Percentiles rank a stretch among this genome's conserved stretches.
These are phyloP conservation scores for Anoura caudifer DNA, from an alignment of 2,113 vertebrate genomes.

Conservation along the genomic window DNA sequence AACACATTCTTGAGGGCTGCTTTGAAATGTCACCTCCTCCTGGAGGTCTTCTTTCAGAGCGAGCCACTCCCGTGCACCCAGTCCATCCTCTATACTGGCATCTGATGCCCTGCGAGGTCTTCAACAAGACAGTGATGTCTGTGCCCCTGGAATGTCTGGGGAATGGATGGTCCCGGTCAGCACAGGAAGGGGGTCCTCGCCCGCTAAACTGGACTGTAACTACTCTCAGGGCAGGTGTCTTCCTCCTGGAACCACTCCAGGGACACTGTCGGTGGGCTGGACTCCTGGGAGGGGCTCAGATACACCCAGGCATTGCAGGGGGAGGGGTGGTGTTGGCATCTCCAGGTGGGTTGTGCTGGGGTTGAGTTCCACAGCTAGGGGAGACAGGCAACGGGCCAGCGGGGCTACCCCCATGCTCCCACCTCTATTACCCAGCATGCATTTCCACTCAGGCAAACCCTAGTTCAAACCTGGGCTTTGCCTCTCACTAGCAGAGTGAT, in stretches of 20 bases:
- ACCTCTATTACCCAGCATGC: not conserved
- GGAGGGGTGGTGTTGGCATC: too few relatives aligned
- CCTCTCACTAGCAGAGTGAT: not conserved
- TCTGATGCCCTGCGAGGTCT: not conserved
- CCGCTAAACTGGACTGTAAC: too few relatives aligned
- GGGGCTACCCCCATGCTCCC: not conserved
- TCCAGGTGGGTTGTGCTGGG: not conserved
- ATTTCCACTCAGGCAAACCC: not conserved
- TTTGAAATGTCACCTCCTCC: not conserved
- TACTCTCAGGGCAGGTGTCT: not conserved
- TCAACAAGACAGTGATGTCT: not conserved
- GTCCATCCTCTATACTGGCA: not conserved
- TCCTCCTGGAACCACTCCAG: not conserved
- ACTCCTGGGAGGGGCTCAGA: not conserved
- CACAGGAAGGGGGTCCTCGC: not conserved
- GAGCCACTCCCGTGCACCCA: not conserved
- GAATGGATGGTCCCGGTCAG: not conserved
- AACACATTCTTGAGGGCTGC: not conserved
- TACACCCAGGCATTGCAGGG: too few relatives aligned
- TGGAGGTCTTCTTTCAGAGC: not conserved
- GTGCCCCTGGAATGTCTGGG: not conserved
- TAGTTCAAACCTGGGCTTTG: not conserved
- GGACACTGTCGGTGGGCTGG: not conserved
- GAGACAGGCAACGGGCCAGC: not conserved
- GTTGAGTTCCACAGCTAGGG: not conserved